Conservation (phyloP, 1,140 invertebrate species). For the Hylyphantes graminicola region DNA sequence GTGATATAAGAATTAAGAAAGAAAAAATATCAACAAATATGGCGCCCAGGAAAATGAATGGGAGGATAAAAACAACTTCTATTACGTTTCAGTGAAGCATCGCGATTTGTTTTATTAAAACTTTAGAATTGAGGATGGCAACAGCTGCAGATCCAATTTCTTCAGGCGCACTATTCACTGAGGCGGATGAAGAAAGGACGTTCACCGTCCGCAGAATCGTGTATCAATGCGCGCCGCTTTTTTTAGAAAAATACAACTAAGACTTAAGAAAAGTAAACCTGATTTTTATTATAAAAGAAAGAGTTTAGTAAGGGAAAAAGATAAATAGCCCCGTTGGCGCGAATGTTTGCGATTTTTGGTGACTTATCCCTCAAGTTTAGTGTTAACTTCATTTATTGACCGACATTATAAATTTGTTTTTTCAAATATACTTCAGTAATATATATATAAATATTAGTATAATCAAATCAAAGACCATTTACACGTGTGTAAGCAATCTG, state of each 20-base stretch:
- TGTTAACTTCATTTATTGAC: no score
- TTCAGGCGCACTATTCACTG: conserved; percentile 48
- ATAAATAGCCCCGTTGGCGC: no score
- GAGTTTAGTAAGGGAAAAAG: no score
- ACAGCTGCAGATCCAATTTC: conserved; percentile 55
- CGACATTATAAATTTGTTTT: no score
- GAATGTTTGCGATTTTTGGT: no score
- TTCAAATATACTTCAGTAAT: no score
- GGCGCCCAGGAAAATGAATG: conserved; percentile 24
- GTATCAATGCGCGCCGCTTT: conserved; percentile 30
- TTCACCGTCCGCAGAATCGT: conserved; percentile 47
- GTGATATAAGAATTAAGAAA: neutral
- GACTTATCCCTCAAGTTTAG: no score
- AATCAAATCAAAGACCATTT: no score
- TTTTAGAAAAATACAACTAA: neutral
- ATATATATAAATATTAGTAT: no score
- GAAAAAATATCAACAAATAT: conserved; percentile 18
- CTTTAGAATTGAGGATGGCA: conserved; percentile 53
- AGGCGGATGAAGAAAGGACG: conserved; percentile 50
- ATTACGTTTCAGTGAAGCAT: conserved; percentile 54
- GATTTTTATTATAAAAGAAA: neutral
- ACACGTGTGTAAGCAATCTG: no score
- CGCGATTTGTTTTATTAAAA: conserved; percentile 58
- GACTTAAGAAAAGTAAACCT: neutral
- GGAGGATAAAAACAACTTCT: conserved; percentile 42